Evolutionary conservation across 2,888 invertebrate genomes (phyloP), one percentile per base, ranked within the genome.

Genomic region (Meteorus cinctellus): DNA sequence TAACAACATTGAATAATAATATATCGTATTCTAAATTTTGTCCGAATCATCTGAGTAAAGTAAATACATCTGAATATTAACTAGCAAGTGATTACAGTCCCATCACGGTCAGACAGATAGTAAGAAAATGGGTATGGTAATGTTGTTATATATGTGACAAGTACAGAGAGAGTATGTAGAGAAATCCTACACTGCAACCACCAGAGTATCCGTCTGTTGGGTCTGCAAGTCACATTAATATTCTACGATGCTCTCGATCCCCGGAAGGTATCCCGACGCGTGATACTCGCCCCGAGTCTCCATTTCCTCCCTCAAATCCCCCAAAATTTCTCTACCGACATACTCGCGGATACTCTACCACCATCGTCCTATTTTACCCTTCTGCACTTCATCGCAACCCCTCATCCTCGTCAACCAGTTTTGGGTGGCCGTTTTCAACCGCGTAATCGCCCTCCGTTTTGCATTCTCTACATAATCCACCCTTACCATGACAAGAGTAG

Each of bases 241-340:
- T 86, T 86, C 86, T 75, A 79, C 76, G 78, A 79, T 80, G 77
- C 79, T 75, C 72, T 75, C 80, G 81, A 82, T 81, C 82, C 82
- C 79, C 78, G 81, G 80, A 82, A 83, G 83, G 82, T 83, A 84
- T 83, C 83, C 82, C 78, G 77, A 80, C 81, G 74, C 80, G 81
- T 82, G 83, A 83, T 82, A 81, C 80, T 78, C 79, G 71, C 72
- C 55, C 77, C 76, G 59, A 80, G 79, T 80, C 81, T 83, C 83
- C 82, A 83, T 85, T 84, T 82, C 82, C 82, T 79, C 80, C 75
- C 78, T 77, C 79, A 83, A 82, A 84, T 84, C 81, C 82, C 77
- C 81, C 10, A 55, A 69, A 82, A 86, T 82, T 85, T 84, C 84
- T 82, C 80, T 72, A 41, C 73, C 62, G 34, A 69, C 75, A 72